Percentiles rank a stretch among this genome's conserved stretches.
Evolutionary conservation across 2,113 vertebrate genomes (phyloP).

Genomic region (Platichthys stellatus): DNA sequence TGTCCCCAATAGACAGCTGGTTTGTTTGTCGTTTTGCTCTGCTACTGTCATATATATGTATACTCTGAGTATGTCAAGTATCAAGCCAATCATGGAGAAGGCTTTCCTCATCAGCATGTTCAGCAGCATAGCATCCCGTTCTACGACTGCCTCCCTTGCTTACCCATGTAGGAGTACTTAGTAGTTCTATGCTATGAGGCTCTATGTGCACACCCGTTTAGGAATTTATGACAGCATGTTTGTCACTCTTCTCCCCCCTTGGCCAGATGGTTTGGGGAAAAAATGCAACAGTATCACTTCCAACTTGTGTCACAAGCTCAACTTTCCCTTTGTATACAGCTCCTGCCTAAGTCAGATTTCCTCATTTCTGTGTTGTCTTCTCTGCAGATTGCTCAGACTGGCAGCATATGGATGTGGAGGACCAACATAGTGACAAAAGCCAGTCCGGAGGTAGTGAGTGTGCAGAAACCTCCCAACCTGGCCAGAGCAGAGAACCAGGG

Average conservation of each 20-base stretch:
- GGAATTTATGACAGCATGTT: too few relatives aligned
- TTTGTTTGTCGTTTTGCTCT: too few relatives aligned
- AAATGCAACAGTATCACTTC: neutral
- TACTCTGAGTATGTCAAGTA: too few relatives aligned
- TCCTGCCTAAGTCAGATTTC: neutral
- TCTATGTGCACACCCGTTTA: neutral
- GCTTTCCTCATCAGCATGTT: too few relatives aligned
- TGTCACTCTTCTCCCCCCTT: too few relatives aligned
- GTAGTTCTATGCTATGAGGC: too few relatives aligned
- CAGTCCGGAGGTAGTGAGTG: slow-evolving; percentile 8
- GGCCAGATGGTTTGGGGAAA: too few relatives aligned
- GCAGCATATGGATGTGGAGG: slow-evolving; percentile 72
- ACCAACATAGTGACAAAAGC: slow-evolving; percentile 51
- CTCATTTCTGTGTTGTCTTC: neutral
- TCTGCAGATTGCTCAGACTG: slow-evolving; percentile 75
- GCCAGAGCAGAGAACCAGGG: slow-evolving; percentile 18
- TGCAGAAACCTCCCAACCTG: neutral
- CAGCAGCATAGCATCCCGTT: neutral
- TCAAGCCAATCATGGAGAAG: too few relatives aligned
- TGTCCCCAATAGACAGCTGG: too few relatives aligned
- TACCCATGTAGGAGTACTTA: neutral
- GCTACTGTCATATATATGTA: too few relatives aligned
- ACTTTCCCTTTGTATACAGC: neutral
- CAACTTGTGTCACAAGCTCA: neutral
- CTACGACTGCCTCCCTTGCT: neutral